Percentiles rank a stretch among this genome's conserved stretches.
Conservation (phyloP, 2,888 invertebrate species). For the Campopleginae sp. region DNA sequence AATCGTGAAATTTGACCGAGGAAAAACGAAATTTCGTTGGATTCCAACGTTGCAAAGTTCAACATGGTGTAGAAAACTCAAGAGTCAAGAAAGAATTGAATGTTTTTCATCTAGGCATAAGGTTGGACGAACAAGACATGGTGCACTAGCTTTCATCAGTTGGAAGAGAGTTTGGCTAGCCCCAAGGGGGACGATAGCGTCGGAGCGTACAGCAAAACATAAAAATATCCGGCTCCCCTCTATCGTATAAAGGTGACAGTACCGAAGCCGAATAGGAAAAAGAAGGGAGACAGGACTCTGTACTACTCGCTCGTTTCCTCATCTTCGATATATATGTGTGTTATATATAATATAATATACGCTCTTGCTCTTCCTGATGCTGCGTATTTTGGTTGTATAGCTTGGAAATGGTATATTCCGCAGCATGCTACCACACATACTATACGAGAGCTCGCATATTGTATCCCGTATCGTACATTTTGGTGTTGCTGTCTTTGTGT, state of each 20-base stretch:
- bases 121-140: conserved; percentile 61
- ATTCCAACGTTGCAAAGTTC: too few relatives aligned
- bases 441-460: conserved; percentile 48
- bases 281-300: conserved; percentile 31
- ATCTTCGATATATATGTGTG: not conserved
- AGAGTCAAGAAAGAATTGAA: not conserved
- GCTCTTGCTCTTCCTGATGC: conserved; percentile 44
- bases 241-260: conserved; percentile 73
- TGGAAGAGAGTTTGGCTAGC: conserved; percentile 34
- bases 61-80: not conserved
- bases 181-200: conserved; percentile 34
- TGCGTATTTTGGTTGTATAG: conserved; percentile 39
- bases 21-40: too few relatives aligned
- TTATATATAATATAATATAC: conserved; percentile 41
- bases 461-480: conserved; percentile 41
- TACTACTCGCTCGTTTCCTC: conserved; percentile 22
- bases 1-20: too few relatives aligned
- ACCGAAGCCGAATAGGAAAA: conserved; percentile 45
- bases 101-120: conserved; percentile 43
- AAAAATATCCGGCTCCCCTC: conserved; percentile 69
- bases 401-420: conserved; percentile 40
- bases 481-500: conserved; percentile 50
- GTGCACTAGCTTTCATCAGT: conserved; percentile 50
- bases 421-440: conserved; percentile 42
- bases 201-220: conserved; percentile 63